Base-by-base conservation (phyloP, 2,113 vertebrate species). In the Sitta europaea region DNA sequence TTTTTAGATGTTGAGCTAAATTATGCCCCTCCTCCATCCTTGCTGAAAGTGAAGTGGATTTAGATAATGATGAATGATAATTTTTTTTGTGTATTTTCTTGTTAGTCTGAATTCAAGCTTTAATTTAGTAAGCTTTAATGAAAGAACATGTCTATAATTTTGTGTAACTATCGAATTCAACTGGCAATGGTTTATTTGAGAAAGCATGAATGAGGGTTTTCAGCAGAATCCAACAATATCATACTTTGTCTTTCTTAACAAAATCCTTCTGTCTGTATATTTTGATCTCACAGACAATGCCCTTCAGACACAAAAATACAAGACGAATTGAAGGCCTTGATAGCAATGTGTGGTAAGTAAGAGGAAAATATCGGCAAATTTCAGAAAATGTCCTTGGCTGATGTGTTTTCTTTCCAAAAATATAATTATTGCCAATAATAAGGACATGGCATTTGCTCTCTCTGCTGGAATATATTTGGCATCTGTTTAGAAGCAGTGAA, bases 261-360 rank as follows among this genome's bases (percentile, higher is more conserved):
- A 96, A 92, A 42, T 21, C 21, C 28, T 81, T 96, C 90, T 81
- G 63, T 94, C 48, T 91, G 11, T 91, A 8, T 93, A 38, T 95
- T 97, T 97, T 77, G 91, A 57, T 97, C 47, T 98, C 97, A 36
- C 95, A 97, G 94, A 98, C 98, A 98, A 97, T 98, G 89, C 97
- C 98, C 82, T 96, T 93, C 38, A 98, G 97, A 91, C 99, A 99
- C 92, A 98, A 97, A 92, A 98, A 99, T 72, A 73, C 99, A 74
- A 99, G 98, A 97, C 98, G 99, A 95, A 99, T 99, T 38, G 98
- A 99, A 96, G 99, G 99, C 47, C 98, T 99, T 89, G 99, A 99
- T 89, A 98, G 98, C 93, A 99, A 99, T 70, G 86, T 99, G 2
- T 99, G 99, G 99, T 99, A 95, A 99, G 99, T 98, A 83, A 65